Conservation (phyloP, 2,888 invertebrate species). For the Netelia virgata region DNA sequence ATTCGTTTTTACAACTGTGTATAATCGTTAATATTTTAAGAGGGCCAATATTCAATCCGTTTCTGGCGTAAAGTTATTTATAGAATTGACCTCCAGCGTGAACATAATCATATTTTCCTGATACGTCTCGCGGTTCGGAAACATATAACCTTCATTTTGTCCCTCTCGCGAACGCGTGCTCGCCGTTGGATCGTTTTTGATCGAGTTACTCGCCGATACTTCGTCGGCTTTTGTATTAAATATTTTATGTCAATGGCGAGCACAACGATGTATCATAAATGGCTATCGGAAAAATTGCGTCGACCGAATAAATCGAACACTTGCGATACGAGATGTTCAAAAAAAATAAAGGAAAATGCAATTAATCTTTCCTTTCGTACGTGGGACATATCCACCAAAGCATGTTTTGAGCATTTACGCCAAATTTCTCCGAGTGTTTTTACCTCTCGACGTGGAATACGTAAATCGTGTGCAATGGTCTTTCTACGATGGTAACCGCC, state of each 20-base stretch:
- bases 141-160: not conserved
- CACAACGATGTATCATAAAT: not conserved
- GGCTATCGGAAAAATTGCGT: no score
- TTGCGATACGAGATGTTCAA: no score
- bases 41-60: not conserved
- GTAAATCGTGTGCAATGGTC: not conserved
- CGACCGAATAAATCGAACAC: no score
- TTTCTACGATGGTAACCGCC: not conserved
- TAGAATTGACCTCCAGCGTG: not conserved
- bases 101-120: not conserved
- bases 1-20: not conserved
- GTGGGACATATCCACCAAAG: no score
- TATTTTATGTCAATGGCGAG: not conserved
- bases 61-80: slow-evolving; percentile 16
- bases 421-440: not conserved
- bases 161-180: not conserved
- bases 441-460: not conserved
- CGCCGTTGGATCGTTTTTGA: not conserved
- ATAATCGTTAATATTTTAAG: not conserved
- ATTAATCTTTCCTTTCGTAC: no score
- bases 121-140: not conserved
- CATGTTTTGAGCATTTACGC: no score
- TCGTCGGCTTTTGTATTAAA: slow-evolving; percentile 2
- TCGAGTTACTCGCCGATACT: not conserved
- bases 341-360: no score